These are phyloP conservation scores for Metopia argyrocephala DNA, from an alignment of 2,888 invertebrate genomes.

Conservation along the genomic window DNA sequence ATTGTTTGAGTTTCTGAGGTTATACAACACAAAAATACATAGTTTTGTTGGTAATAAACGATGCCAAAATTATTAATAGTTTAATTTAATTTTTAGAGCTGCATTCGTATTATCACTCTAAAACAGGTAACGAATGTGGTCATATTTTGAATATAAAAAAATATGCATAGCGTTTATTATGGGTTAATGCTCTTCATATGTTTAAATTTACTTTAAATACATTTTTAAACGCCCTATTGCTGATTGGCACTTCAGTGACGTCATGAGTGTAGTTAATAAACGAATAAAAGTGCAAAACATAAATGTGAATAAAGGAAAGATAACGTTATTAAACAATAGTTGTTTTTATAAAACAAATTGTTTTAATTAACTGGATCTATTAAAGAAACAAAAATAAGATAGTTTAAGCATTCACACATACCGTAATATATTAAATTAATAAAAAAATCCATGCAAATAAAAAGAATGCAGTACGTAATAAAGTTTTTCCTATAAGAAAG, in stretches of 20 bases:
- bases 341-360: constrained; percentile 18
- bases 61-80: too few species aligned
- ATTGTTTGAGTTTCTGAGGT: too few species aligned
- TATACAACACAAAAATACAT: too few species aligned
- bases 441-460: too few species aligned
- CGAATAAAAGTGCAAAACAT: constrained; percentile 27
- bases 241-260: background rate
- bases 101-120: too few species aligned
- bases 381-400: background rate
- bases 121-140: too few species aligned
- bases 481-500: constrained; percentile 3
- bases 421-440: background rate
- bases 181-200: background rate
- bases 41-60: too few species aligned
- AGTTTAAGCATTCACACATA: constrained; percentile 15
- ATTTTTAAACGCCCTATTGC: background rate
- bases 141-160: too few species aligned
- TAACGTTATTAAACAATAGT: constrained; percentile 21
- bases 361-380: constrained; percentile 7
- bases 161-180: too few species aligned
- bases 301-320: constrained; percentile 24
- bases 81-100: too few species aligned
- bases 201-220: background rate
- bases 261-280: constrained; percentile 7
- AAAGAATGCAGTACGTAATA: background rate